A percentile compares a stretch with the other conserved stretches of the same genome.
These are phyloP conservation scores for Trissonchulus latispiculum DNA, from an alignment of 2,888 invertebrate genomes.

Conservation along the genomic window DNA sequence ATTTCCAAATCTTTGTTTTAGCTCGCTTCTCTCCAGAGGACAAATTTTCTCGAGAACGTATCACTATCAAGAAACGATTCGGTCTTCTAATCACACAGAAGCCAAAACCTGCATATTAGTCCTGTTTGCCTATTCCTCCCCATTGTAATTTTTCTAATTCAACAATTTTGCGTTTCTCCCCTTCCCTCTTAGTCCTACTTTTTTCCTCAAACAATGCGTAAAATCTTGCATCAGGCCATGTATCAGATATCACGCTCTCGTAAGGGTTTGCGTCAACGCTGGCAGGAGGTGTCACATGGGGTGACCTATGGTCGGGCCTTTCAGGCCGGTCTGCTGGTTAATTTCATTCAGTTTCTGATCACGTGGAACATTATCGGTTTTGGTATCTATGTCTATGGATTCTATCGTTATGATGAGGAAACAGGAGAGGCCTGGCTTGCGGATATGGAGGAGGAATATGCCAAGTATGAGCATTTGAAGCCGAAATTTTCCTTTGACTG, in stretches of 20 bases:
- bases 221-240: background rate
- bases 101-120: constrained; percentile 48
- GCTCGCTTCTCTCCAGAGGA: constrained; percentile 92
- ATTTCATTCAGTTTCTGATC: background rate
- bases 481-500: background rate
- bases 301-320: background rate
- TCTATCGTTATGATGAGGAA: background rate
- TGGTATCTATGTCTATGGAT: background rate
- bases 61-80: constrained; percentile 78
- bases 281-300: background rate
- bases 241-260: background rate
- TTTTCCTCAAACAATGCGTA: too few relatives aligned
- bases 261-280: background rate
- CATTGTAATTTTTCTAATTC: too few relatives aligned
- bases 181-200: too few relatives aligned
- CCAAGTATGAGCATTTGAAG: background rate
- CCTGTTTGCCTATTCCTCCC: too few relatives aligned
- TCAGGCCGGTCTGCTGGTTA: background rate
- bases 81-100: constrained; percentile 73
- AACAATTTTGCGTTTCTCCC: too few relatives aligned
- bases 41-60: constrained; percentile 75
- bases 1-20: too few relatives aligned
- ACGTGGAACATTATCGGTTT: background rate
- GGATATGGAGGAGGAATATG: background rate
- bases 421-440: background rate